Evolutionary conservation across 1,140 invertebrate species (phyloP).

Genomic region (Lepeophtheirus salmonis): DNA sequence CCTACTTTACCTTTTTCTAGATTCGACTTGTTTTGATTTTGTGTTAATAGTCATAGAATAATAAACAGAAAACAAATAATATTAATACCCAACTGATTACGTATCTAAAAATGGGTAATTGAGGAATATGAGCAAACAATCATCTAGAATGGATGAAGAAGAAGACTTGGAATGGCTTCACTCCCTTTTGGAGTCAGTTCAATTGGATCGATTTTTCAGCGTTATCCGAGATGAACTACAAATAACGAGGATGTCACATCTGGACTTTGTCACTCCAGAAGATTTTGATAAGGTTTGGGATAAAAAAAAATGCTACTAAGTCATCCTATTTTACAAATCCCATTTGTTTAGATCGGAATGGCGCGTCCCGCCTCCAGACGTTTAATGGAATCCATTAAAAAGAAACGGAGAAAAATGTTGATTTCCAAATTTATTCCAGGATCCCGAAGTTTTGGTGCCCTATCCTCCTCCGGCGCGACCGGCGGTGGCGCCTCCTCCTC

Average conservation of each 20-base stretch:
- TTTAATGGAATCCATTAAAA: slow-evolving; percentile 74
- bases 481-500: neutral
- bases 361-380: slow-evolving; percentile 74
- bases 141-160: slow-evolving; percentile 28
- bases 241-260: slow-evolving; percentile 70
- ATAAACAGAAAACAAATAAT: no score
- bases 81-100: no score
- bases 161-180: slow-evolving; percentile 56
- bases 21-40: no score
- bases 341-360: slow-evolving; percentile 55
- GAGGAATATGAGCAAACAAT: no score
- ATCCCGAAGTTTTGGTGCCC: neutral
- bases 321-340: neutral
- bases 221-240: slow-evolving; percentile 78
- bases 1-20: no score
- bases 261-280: slow-evolving; percentile 81
- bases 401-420: slow-evolving; percentile 67
- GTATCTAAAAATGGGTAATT: no score
- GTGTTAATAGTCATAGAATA: no score
- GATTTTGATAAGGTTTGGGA: slow-evolving; percentile 47
- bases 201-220: slow-evolving; percentile 74
- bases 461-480: neutral
- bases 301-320: neutral
- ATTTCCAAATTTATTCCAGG: slow-evolving; percentile 61
- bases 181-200: slow-evolving; percentile 66